Evolutionary conservation across 2,797 vertebrate genomes (phyloP), one percentile per base, ranked within the genome.

Genomic region (Myotis myotis): DNA sequence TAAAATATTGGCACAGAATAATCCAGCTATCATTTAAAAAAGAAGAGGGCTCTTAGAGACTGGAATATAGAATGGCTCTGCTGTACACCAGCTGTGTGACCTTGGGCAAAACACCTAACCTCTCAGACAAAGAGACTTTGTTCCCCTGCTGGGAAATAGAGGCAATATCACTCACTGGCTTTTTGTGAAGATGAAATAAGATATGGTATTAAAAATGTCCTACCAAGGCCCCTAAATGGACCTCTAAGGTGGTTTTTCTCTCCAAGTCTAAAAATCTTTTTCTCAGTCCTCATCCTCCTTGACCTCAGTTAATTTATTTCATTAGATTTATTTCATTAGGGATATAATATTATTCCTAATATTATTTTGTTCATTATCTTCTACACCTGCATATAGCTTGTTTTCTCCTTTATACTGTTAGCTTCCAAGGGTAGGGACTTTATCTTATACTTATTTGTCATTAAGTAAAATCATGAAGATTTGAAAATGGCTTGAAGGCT

Each of bases 61-160:
- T 66, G 47, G 57, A 92, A 74, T 30, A 57, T 60, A 90, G 81
- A 72, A 57, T 41, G 80, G 15, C n/a, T 94, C 33, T 92, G 38
- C 30, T 84, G 38, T 76, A 82, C 76, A 70, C 66, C 82, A 95
- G 55, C 57, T 93, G 33, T 76, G 36, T 78, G 81, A 78, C 49
- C 57, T 84, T 82, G 23, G 25, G 11, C 60, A 86, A 86, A 95
- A 89, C 38, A 93, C 8, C 44, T 84, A 41, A 80, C 51, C 38
- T 85, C 53, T 93, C 51, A 57, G 60, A 87, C n/a, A 74, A 36
- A 86, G 75, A 95, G 62, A 92, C 70, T 91, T 89, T 95, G 38
- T 89, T 82, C 38, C 19, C 25, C 38, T 89, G 80, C 47, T 62
- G 82, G 47, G 38, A 95, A 93, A 95, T 57, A 95, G 33, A 90